phyloP scores from a whole-genome alignment of 2,797 vertebrate genomes.

The Sebastes kiyomatsui region DNA sequence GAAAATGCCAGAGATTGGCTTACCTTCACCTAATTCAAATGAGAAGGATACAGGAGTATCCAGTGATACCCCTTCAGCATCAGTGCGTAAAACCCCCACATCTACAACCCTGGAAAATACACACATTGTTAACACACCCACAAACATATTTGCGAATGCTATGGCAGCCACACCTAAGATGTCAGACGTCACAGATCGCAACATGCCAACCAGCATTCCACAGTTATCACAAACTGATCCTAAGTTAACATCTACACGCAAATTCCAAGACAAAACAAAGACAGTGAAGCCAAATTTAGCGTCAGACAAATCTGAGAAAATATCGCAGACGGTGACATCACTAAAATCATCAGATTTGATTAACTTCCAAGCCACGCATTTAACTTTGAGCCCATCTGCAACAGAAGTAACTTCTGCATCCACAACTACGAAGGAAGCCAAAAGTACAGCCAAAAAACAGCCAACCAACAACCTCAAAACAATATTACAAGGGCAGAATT shows the following conservation, averaged over 20 bases:
- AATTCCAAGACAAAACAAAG: background rate
- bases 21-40: background rate
- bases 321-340: background rate
- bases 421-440: background rate
- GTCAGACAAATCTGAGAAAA: background rate
- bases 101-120: background rate
- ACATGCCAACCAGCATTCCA: background rate
- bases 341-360: background rate
- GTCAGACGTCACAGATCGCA: background rate
- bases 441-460: background rate
- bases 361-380: background rate
- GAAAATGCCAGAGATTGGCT: background rate
- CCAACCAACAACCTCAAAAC: background rate
- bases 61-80: background rate
- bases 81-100: background rate
- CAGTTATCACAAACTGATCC: background rate
- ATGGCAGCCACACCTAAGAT: background rate
- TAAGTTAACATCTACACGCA: background rate
- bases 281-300: background rate
- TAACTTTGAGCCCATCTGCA: background rate
- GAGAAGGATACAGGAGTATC: background rate
- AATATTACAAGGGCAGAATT: background rate
- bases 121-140: background rate
- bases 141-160: background rate
- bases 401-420: too few relatives aligned